phyloP scores from a whole-genome alignment of 92 coral and sea anemone species.

The Porites cylindrica region DNA sequence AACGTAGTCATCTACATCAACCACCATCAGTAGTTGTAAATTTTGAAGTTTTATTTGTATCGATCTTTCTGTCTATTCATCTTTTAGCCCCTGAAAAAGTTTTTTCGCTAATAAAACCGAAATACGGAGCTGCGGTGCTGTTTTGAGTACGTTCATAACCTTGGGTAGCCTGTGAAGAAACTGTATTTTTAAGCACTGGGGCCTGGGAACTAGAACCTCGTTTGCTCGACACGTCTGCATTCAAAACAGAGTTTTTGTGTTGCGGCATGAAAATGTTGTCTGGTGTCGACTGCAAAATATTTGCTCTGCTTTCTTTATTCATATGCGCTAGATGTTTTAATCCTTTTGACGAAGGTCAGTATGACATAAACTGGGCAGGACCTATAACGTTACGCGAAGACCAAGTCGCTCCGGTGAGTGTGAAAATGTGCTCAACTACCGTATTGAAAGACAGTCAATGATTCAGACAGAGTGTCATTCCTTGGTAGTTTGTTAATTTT shows the following conservation, averaged over 20 bases:
- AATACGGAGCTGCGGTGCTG: no score
- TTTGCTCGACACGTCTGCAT: background rate
- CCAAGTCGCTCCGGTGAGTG: slow-evolving; percentile 81
- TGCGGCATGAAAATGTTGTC: slow-evolving; percentile 3
- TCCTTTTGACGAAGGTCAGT: slow-evolving; percentile 86
- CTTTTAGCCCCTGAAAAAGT: no score
- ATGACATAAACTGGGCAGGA: slow-evolving; percentile 95
- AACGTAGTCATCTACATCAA: no score
- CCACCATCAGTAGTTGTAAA: no score
- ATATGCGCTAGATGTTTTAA: slow-evolving; percentile 69
- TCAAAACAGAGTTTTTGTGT: background rate
- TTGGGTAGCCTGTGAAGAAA: no score
- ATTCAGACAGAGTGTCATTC: background rate
- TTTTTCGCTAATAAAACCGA: no score
- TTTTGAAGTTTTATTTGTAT: no score
- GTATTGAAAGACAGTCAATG: background rate
- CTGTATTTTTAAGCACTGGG: background rate
- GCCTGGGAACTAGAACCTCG: slow-evolving; percentile 32
- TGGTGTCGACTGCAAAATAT: background rate
- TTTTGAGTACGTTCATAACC: no score
- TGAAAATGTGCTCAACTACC: slow-evolving; percentile 17
- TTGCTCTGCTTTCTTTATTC: slow-evolving; percentile 59
- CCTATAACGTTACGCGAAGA: slow-evolving; percentile 83
- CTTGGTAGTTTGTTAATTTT: background rate
- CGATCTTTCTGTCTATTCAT: no score